Percentiles rank a stretch among this genome's conserved stretches.
Conservation (phyloP, 2,888 invertebrate genomes). For the Euspilapteryx auroguttella region DNA sequence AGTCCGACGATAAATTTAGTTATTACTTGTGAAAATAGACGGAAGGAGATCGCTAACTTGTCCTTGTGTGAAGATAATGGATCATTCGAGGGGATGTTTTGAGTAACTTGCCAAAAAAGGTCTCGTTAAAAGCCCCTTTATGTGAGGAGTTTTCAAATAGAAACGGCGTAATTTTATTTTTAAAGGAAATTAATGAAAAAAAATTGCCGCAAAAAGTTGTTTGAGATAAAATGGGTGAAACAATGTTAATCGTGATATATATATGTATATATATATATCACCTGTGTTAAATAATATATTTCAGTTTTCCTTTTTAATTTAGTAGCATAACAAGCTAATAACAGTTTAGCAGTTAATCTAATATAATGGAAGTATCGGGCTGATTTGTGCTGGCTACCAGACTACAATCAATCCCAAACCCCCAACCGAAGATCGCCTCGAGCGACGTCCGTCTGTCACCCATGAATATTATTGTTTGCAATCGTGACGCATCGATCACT, state of each 20-base stretch:
- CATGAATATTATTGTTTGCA: conserved; percentile 5
- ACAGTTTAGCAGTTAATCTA: too few relatives aligned
- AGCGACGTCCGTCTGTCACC: conserved; percentile 24
- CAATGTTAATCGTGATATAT: too few relatives aligned
- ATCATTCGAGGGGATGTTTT: conserved; percentile 53
- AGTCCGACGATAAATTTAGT: conserved; percentile 60
- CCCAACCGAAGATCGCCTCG: too few relatives aligned
- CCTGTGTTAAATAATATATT: too few relatives aligned
- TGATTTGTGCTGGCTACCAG: too few relatives aligned
- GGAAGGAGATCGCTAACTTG: conserved; percentile 60
- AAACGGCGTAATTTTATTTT: conserved; percentile 22
- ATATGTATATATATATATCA: too few relatives aligned
- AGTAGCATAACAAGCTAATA: too few relatives aligned
- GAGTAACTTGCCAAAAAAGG: conserved; percentile 49
- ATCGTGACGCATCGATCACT: conserved; percentile 1
- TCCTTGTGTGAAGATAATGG: conserved; percentile 57
- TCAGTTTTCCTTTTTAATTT: too few relatives aligned
- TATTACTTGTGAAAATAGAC: conserved; percentile 62
- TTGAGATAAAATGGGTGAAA: too few relatives aligned
- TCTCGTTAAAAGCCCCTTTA: conserved; percentile 50
- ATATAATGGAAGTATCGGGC: too few relatives aligned
- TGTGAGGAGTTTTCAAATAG: conserved; percentile 48
- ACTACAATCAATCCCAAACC: too few relatives aligned
- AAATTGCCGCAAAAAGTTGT: conserved; percentile 22
- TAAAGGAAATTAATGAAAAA: conserved; percentile 28